A percentile compares a stretch with the other conserved stretches of the same genome.
Conservation (phyloP, 2,888 invertebrate genomes). For the Rhamnusium bicolor region DNA sequence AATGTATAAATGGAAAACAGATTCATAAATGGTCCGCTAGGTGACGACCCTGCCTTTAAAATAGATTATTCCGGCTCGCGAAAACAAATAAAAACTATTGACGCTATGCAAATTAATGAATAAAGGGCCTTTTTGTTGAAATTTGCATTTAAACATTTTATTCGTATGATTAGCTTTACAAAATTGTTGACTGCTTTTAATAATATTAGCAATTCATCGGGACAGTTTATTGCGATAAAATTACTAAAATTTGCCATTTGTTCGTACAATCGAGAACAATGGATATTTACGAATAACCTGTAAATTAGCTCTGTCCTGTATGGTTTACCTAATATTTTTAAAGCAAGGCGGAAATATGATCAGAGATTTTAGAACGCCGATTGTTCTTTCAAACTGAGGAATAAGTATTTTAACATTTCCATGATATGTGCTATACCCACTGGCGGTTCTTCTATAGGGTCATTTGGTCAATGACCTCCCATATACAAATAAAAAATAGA, state of each 20-base stretch:
- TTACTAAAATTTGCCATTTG: not conserved
- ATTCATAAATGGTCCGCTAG: conserved; percentile 29
- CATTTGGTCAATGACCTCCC: no score
- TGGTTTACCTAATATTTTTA: no score
- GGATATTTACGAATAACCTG: no score
- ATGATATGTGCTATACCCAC: no score
- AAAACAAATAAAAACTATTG: conserved; percentile 43
- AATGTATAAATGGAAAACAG: conserved; percentile 36
- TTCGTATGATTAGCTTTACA: conserved; percentile 27
- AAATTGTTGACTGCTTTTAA: conserved; percentile 33
- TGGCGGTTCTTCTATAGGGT: no score
- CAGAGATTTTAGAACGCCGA: no score
- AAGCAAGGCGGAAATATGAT: no score
- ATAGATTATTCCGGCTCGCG: conserved; percentile 33
- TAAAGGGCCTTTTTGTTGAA: conserved; percentile 36
- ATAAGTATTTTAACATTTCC: no score
- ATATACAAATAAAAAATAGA: no score
- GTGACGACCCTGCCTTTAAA: conserved; percentile 36
- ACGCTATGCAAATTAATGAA: conserved; percentile 38
- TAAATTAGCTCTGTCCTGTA: no score
- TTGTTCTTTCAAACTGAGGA: no score
- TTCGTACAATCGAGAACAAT: no score
- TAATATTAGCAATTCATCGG: not conserved
- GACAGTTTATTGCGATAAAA: not conserved
- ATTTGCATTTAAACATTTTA: conserved; percentile 42